Evolutionary conservation across 2,797 vertebrate genomes (phyloP).

Genomic region (Amazonetta brasiliensis): DNA sequence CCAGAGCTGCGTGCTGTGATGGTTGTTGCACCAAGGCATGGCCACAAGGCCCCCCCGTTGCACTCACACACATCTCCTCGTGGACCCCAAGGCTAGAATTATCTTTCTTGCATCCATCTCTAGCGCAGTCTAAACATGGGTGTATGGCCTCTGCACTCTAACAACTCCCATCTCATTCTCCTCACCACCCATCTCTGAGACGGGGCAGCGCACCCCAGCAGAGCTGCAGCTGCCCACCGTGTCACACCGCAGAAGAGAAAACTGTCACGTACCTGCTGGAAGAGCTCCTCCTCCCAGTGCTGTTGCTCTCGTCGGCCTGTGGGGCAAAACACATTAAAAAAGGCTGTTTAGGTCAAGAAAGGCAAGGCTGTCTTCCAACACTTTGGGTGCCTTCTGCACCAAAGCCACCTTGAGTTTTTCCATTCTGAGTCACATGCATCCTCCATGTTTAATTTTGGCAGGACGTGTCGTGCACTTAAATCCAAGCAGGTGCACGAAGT

Average conservation of each 20-base stretch:
- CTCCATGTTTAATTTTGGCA: accelerated
- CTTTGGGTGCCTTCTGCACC: background rate
- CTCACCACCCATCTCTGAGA: accelerated
- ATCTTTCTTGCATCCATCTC: background rate
- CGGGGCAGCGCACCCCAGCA: accelerated
- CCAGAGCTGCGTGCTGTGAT: accelerated
- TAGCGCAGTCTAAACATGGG: background rate
- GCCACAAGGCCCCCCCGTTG: accelerated
- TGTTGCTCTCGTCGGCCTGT: slow-evolving; percentile 79
- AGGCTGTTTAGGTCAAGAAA: background rate
- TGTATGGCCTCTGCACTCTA: accelerated
- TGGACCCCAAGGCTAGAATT: accelerated
- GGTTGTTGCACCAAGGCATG: accelerated
- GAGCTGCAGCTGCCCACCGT: background rate
- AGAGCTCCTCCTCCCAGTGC: slow-evolving; percentile 75
- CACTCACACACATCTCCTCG: accelerated
- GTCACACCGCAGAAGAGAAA: background rate
- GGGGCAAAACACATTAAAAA: background rate
- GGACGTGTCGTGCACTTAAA: accelerated
- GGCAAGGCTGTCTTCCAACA: background rate
- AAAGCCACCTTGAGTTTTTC: accelerated
- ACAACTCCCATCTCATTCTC: background rate
- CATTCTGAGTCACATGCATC: accelerated
- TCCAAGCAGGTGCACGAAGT: background rate
- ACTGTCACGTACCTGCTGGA: slow-evolving; percentile 76